A percentile compares a stretch with the other conserved stretches of the same genome.
Evolutionary conservation across 2,113 vertebrate genomes (phyloP).

Genomic region (Notarius quadriscutis): DNA sequence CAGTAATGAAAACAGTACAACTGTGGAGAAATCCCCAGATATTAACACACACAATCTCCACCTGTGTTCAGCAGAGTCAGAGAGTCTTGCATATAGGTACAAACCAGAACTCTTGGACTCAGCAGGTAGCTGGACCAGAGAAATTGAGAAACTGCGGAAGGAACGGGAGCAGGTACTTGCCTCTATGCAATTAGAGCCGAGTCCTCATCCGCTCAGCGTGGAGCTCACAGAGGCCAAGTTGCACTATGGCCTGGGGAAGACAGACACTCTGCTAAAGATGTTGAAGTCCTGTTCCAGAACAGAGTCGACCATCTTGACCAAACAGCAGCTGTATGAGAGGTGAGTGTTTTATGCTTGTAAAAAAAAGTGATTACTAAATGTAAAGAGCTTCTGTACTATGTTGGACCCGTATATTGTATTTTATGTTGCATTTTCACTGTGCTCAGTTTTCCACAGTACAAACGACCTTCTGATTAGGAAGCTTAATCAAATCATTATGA

Average conservation of each 20-base stretch:
- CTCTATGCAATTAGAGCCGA: slow-evolving; percentile 76
- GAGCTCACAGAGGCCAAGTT: slow-evolving; percentile 90
- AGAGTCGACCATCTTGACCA: slow-evolving; percentile 61
- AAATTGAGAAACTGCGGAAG: slow-evolving; percentile 74
- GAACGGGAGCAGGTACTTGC: slow-evolving; percentile 84
- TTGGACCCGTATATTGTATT: background rate
- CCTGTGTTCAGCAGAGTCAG: slow-evolving; percentile 19
- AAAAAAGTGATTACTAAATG: background rate
- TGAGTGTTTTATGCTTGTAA: slow-evolving; percentile 52
- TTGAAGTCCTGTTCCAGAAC: slow-evolving; percentile 74
- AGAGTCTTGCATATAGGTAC: slow-evolving; percentile 40
- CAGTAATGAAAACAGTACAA: slow-evolving; percentile 20
- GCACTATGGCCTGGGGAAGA: slow-evolving; percentile 84
- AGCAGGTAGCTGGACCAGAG: slow-evolving; percentile 63
- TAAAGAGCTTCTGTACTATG: background rate
- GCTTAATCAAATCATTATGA: background rate
- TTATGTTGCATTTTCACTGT: background rate
- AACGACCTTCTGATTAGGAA: background rate
- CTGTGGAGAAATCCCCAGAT: slow-evolving; percentile 32
- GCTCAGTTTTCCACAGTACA: background rate
- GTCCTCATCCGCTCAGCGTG: slow-evolving; percentile 79
- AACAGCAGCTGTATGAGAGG: slow-evolving; percentile 80
- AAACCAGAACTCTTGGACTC: slow-evolving; percentile 27
- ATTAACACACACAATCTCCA: slow-evolving; percentile 45
- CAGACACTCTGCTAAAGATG: slow-evolving; percentile 82